These are phyloP conservation scores for Furcifer pardalis DNA, from an alignment of 2,797 vertebrate genomes.

Conservation along the genomic window DNA sequence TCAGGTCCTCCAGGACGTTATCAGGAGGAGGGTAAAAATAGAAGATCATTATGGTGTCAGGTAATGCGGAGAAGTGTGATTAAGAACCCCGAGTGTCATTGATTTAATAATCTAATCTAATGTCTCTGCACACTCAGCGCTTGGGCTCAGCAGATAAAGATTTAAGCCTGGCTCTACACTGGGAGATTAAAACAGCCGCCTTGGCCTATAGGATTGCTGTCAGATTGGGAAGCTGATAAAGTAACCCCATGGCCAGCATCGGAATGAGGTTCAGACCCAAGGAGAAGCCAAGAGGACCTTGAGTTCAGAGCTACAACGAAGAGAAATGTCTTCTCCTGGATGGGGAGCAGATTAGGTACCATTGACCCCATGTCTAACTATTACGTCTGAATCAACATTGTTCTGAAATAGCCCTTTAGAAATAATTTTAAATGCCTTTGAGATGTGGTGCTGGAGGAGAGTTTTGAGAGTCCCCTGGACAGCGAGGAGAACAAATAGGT, in stretches of 20 bases:
- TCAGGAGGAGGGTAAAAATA: constrained; percentile 76
- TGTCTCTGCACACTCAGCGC: constrained; percentile 69
- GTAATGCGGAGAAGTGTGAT: constrained; percentile 75
- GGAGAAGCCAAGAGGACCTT: background rate
- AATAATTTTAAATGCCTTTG: too few species aligned
- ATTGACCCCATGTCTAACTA: background rate
- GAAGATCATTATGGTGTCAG: constrained; percentile 76
- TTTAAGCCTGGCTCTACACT: constrained; percentile 60
- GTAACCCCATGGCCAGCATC: constrained; percentile 41
- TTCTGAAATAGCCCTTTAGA: too few species aligned
- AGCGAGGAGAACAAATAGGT: too few species aligned
- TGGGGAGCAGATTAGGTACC: background rate
- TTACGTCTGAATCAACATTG: too few species aligned
- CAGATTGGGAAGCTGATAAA: constrained; percentile 58
- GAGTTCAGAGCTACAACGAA: background rate
- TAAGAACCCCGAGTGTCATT: constrained; percentile 78
- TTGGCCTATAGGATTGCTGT: constrained; percentile 51
- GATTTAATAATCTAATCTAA: constrained; percentile 77
- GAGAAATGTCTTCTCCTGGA: background rate
- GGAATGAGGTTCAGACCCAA: constrained; percentile 16
- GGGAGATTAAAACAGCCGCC: constrained; percentile 65
- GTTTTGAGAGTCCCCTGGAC: too few species aligned
- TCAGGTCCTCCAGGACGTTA: constrained; percentile 72
- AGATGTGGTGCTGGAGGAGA: too few species aligned
- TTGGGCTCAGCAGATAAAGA: constrained; percentile 65